These are phyloP conservation scores for Botia kubotai DNA, from an alignment of 2,797 vertebrate genomes.

Conservation along the genomic window DNA sequence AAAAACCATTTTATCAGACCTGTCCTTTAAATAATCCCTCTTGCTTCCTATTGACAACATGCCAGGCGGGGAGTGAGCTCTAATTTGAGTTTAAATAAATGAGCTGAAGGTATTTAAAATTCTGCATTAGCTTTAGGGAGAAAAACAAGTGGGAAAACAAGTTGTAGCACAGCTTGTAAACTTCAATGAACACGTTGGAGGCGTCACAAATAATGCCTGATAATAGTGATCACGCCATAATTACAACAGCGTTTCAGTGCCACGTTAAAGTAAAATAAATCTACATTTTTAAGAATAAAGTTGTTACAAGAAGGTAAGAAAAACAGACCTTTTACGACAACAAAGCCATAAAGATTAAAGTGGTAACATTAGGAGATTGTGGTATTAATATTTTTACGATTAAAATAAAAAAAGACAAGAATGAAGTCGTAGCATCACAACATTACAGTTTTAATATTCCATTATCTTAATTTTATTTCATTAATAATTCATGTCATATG, in stretches of 20 bases:
- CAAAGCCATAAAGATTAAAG: too few relatives aligned
- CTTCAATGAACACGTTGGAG: neutral
- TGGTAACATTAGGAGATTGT: too few relatives aligned
- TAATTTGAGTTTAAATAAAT: conserved; percentile 88
- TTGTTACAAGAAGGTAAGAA: too few relatives aligned
- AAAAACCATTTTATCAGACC: conserved; percentile 94
- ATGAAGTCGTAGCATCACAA: too few relatives aligned
- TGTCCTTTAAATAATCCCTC: conserved; percentile 78
- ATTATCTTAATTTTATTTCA: too few relatives aligned
- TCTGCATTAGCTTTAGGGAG: conserved; percentile 69
- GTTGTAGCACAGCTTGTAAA: conserved; percentile 36
- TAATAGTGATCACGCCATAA: neutral
- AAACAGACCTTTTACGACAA: too few relatives aligned
- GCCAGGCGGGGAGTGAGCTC: conserved; percentile 81
- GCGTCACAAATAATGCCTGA: conserved; percentile 16
- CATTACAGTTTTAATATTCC: too few relatives aligned
- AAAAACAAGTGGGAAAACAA: conserved; percentile 61
- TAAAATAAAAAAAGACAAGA: too few relatives aligned
- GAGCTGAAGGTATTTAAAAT: conserved; percentile 83
- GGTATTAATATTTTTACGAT: too few relatives aligned
- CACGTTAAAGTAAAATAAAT: neutral
- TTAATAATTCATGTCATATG: too few relatives aligned
- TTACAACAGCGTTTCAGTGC: neutral
- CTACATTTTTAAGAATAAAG: too few relatives aligned
- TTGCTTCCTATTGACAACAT: conserved; percentile 84